Evolutionary conservation across 2,797 vertebrate species (phyloP), one percentile per base, ranked within the genome.

Genomic region (Ptychadena robeensis): DNA sequence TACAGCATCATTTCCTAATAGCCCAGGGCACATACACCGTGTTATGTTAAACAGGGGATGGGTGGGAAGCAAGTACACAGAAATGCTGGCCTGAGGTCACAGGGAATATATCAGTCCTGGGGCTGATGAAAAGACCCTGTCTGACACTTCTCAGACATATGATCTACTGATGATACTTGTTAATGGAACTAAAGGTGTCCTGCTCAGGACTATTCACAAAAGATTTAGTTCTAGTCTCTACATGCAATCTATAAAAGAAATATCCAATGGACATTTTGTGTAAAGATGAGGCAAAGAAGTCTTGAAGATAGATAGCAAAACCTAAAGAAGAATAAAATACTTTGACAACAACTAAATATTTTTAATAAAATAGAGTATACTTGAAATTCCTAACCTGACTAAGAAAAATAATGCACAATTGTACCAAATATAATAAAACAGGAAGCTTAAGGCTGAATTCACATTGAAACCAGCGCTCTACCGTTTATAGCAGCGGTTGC

Each of bases 31-130:
- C 34, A 32, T 71, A 71, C 32, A 71, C 25, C 4, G 38, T 44
- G 18, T 30, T 80, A 80, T 71, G 68, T 80, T 80, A 80, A 70
- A 71, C 15, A 63, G 28, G 27, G 67, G 78, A 79, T 34, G 75
- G 75, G 75, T 67, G 75, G 75, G 75, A 70, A 70, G 11, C 34
- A 38, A 35, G 18, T 40, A 69, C 34, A 63, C 48, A 80, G 71
- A 79, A 31, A 48, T 14, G 25, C 40, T 44, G 22, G 76, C 65
- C 65, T 37, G n/a, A 18, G 76, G 76, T 37, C 44, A 68, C 34
- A 67, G 12, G 32, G 34, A 59, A 48, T 35, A 79, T 59, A 37
- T 69, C n/a, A 69, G n/a, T 38, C 65, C 59, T 30, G 37, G 65
- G 25, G 25, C 10, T 35, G 44, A 79, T 59, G 65, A 68, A 68